phyloP scores from a whole-genome alignment of 2,888 invertebrate genomes.

The Sepiola atlantica region DNA sequence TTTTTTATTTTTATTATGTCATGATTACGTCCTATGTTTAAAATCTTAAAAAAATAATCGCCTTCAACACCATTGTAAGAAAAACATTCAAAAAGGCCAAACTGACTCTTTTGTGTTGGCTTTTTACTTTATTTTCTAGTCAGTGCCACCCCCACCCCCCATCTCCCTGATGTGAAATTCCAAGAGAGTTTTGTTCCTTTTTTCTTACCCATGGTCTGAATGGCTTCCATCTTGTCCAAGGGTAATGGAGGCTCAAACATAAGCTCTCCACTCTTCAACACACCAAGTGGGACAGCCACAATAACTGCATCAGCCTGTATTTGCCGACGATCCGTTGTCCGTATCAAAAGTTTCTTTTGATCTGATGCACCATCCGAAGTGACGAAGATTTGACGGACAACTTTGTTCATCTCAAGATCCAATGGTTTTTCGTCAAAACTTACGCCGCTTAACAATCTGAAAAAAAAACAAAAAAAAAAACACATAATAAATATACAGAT shows the following conservation, averaged over 20 bases:
- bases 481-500: not conserved
- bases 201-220: conserved; percentile 56
- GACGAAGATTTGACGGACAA: conserved; percentile 62
- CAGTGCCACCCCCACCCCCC: too few relatives aligned
- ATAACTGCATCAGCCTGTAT: conserved; percentile 62
- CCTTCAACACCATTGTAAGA: too few relatives aligned
- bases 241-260: conserved; percentile 64
- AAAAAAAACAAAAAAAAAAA: conserved; percentile 21
- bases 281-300: conserved; percentile 63
- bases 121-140: too few relatives aligned
- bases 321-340: conserved; percentile 62
- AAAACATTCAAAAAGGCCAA: too few relatives aligned
- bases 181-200: not conserved
- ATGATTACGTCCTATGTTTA: too few relatives aligned
- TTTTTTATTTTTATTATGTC: too few relatives aligned
- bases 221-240: conserved; percentile 55
- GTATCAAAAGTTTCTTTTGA: conserved; percentile 58
- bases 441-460: conserved; percentile 62
- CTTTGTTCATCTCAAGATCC: conserved; percentile 59
- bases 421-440: conserved; percentile 58
- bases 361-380: conserved; percentile 51
- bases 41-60: too few relatives aligned
- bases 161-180: not conserved
- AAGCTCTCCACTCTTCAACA: conserved; percentile 57
- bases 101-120: too few relatives aligned